Evolutionary conservation across 2,113 vertebrate species (phyloP), one percentile per base, ranked within the genome.

Genomic region (Sceloporus undulatus): DNA sequence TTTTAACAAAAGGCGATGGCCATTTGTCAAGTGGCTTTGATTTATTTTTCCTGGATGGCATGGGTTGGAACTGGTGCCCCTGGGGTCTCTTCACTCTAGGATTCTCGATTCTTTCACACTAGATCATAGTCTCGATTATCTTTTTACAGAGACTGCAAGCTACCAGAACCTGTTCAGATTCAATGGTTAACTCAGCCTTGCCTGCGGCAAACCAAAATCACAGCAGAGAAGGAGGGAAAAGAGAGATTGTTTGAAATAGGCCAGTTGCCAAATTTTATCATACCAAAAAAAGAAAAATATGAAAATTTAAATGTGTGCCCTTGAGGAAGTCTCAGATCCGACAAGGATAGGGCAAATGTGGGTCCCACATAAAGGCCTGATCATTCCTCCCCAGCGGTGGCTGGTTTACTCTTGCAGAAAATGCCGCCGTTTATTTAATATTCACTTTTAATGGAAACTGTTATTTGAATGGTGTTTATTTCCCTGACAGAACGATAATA

Each of bases 381-480:
- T 4, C 9, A 7, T 38, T 13, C 13, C 21, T 9, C 38, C 75
- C 25, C 18, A 27, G 3, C n/a, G 6, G 29, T 25, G 10, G 38
- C 38, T 59, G 10, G 27, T 73, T 21, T 65, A 74, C 23, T 9
- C 54, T 48, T 16, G 8, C 71, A 25, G 40, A 52, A 79, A 25
- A n/a, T 2, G 10, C 79, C 25, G 38, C 2, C 38, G 48, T 82
- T 65, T 48, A 65, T 74, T 34, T n/a, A 78, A 52, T 65, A 65
- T 25, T 23, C 1, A 4, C 48, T 1, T 62, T 87, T 87, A 82
- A 75, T 75, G 54, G 76, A 82, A 82, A 74, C 54, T 82, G 54
- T 74, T 42, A 25, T 79, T 34, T 14, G 79, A 81, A 82, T 9
- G 70, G 70, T n/a, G 79, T 65, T 87, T 87, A 59, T 82, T 82